Evolutionary conservation across 2,797 vertebrate genomes (phyloP).

Genomic region (Paratrypauchen microcephalus): DNA sequence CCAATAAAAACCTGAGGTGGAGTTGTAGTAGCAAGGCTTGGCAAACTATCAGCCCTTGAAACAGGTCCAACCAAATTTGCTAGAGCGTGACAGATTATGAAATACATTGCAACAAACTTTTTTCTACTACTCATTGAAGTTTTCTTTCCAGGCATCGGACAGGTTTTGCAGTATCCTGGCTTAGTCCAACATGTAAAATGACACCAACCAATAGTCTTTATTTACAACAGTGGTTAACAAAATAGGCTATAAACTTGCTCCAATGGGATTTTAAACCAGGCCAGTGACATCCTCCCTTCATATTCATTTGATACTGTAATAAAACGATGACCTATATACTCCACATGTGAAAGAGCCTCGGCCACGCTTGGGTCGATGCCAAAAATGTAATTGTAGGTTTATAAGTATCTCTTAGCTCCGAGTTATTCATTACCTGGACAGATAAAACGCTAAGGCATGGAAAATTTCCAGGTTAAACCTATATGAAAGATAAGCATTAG

Average conservation of each 20-base stretch:
- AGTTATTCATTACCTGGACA: slow-evolving; percentile 58
- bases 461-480: slow-evolving; percentile 27
- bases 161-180: slow-evolving; percentile 16
- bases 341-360: slow-evolving; percentile 15
- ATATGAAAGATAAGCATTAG: slow-evolving; percentile 2
- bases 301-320: slow-evolving; percentile 16
- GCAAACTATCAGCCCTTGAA: slow-evolving; percentile 53
- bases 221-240: slow-evolving; percentile 16
- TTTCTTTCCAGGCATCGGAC: slow-evolving; percentile 14
- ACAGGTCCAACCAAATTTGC: slow-evolving; percentile 50
- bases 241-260: slow-evolving; percentile 22
- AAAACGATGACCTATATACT: slow-evolving; percentile 43
- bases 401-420: slow-evolving; percentile 36
- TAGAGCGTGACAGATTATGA: slow-evolving; percentile 56
- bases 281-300: slow-evolving; percentile 8
- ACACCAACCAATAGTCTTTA: slow-evolving; percentile 11
- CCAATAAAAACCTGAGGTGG: slow-evolving; percentile 37
- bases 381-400: slow-evolving; percentile 51
- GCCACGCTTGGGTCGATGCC: slow-evolving; percentile 43
- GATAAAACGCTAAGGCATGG: slow-evolving; percentile 39
- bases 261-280: slow-evolving; percentile 22
- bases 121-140: slow-evolving; percentile 27
- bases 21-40: slow-evolving; percentile 17
- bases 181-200: slow-evolving; percentile 14
- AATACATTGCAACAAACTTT: slow-evolving; percentile 50